A percentile compares a stretch with the other conserved stretches of the same genome.
phyloP scores from a whole-genome alignment of 2,113 vertebrate genomes.

The Tamias sibiricus region DNA sequence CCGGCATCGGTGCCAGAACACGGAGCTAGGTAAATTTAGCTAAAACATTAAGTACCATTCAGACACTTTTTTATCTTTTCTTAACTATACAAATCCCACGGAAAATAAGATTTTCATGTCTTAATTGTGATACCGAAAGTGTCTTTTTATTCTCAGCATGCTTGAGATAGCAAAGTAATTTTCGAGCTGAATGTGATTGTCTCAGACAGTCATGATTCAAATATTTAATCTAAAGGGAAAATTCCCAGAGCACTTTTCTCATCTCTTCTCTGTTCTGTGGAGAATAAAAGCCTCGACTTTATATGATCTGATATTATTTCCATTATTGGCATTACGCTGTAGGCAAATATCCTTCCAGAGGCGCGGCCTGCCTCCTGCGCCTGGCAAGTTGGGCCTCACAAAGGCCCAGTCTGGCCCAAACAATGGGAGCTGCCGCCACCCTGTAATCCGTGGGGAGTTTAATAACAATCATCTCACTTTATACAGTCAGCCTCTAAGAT shows the following conservation, averaged over 20 bases:
- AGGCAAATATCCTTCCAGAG: constrained; percentile 90
- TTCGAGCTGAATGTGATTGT: constrained; percentile 87
- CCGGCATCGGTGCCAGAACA: not conserved
- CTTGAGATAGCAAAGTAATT: constrained; percentile 90
- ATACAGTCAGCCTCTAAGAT: constrained; percentile 80
- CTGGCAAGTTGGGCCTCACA: constrained; percentile 71
- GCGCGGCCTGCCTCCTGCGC: constrained; percentile 79
- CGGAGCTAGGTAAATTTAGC: constrained; percentile 51
- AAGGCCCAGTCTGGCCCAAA: constrained; percentile 78
- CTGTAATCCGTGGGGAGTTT: constrained; percentile 86
- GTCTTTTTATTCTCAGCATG: constrained; percentile 86
- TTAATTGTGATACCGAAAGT: constrained; percentile 87
- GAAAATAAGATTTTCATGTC: constrained; percentile 86
- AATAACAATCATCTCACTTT: constrained; percentile 84
- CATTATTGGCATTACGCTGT: constrained; percentile 89
- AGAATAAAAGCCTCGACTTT: constrained; percentile 88
- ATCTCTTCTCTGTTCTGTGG: constrained; percentile 85
- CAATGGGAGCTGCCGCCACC: constrained; percentile 68
- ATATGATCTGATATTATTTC: constrained; percentile 90
- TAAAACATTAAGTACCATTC: constrained; percentile 67
- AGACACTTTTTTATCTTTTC: constrained; percentile 31
- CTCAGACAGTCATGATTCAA: constrained; percentile 88
- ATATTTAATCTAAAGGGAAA: constrained; percentile 91
- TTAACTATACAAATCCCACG: constrained; percentile 82
- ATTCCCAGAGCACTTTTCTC: constrained; percentile 88